Conservation (phyloP, 2,888 invertebrate species). For the Cantharis rufa region DNA sequence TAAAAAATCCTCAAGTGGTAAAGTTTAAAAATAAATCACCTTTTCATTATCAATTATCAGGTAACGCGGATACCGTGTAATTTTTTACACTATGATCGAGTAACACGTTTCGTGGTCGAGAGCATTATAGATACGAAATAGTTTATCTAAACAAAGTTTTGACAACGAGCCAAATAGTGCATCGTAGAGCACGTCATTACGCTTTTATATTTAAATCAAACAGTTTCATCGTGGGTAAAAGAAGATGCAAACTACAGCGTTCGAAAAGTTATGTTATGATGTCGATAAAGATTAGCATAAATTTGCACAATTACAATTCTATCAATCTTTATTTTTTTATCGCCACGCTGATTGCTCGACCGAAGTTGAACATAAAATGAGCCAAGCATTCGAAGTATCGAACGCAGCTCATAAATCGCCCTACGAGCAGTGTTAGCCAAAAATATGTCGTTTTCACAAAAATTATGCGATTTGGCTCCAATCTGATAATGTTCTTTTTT, state of each 20-base stretch:
- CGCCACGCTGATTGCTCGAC: background rate
- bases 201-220: constrained; percentile 8
- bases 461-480: background rate
- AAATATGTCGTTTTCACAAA: background rate
- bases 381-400: background rate
- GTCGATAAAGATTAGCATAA: background rate
- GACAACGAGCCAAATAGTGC: constrained; percentile 20
- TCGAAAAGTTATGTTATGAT: background rate
- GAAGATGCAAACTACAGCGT: background rate
- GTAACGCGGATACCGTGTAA: background rate
- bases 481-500: too few species aligned
- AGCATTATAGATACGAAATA: constrained; percentile 10
- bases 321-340: background rate
- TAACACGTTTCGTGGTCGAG: constrained; percentile 6
- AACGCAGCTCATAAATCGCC: background rate
- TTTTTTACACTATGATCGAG: background rate
- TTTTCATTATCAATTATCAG: constrained; percentile 6
- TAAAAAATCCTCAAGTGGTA: background rate
- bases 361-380: background rate
- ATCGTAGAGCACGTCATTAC: constrained; percentile 6
- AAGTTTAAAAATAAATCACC: background rate
- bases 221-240: background rate
- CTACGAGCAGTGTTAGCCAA: background rate
- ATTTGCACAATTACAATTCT: background rate
- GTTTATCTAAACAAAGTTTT: constrained; percentile 24